phyloP scores from a whole-genome alignment of 2,797 vertebrate genomes.

The Menidia menidia region DNA sequence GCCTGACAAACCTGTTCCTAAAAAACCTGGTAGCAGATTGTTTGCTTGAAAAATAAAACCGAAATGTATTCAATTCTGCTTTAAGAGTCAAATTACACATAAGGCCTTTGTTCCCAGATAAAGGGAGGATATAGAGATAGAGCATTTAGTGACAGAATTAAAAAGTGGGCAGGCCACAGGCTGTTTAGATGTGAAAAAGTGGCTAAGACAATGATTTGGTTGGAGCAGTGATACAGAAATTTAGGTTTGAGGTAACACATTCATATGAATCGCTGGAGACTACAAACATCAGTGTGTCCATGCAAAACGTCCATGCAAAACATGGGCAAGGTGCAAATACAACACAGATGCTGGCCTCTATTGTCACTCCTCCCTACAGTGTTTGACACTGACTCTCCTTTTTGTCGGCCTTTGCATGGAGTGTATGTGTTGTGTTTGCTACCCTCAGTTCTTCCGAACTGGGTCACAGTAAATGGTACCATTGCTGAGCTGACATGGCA shows the following conservation, averaged over 20 bases:
- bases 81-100: background rate
- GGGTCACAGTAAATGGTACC: slow-evolving; percentile 56
- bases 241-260: slow-evolving; percentile 1
- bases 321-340: slow-evolving; percentile 38
- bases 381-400: slow-evolving; percentile 51
- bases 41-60: background rate
- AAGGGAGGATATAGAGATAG: background rate
- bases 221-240: background rate
- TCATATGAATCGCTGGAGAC: slow-evolving; percentile 6
- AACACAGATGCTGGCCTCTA: slow-evolving; percentile 20
- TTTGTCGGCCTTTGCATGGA: slow-evolving; percentile 58
- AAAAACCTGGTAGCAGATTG: background rate
- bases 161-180: background rate
- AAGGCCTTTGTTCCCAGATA: background rate
- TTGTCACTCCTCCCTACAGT: background rate
- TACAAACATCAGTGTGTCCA: slow-evolving; percentile 13
- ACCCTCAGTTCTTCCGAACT: slow-evolving; percentile 31
- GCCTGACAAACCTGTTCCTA: background rate
- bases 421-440: slow-evolving; percentile 37
- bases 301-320: slow-evolving; percentile 59
- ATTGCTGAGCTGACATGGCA: slow-evolving; percentile 28
- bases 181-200: background rate
- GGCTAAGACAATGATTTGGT: background rate
- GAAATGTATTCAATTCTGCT: background rate
- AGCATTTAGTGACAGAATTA: background rate